Evolutionary conservation across 1,140 invertebrate species (phyloP), one percentile per base, ranked within the genome.

Genomic region (Paracyclopina nana): DNA sequence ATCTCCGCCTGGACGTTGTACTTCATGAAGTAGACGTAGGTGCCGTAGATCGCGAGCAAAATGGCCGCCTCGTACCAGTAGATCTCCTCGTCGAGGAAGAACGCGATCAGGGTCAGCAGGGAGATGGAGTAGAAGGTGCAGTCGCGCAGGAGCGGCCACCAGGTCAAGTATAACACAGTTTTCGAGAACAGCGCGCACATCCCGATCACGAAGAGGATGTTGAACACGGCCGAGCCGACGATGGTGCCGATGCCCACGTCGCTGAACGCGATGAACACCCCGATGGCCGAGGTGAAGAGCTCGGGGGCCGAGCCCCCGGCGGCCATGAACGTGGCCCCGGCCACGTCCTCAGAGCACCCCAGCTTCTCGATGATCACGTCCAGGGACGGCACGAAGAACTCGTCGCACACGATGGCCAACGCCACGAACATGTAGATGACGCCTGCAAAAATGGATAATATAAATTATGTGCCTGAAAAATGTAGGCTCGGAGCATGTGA

Each of bases 131-230:
- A 95, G 71, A 94, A 94, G 57, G 79, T 77, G 62, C 86, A 88
- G 70, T 94, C 87, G 59, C 87, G 79, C 67, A 94, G 91, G 46
- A 95, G 70, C 50, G 87, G 87, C 87, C 84, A 90, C 83, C 84
- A 88, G 53, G 84, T 88, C 48, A 88, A 70, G 48, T 78, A 73
- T 16, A 86, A 72, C 51, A 28, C 78, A 41, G 80, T 83, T 60
- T 78, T 78, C 56, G 82, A 85, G 68, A 88, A 88, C 54, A 91
- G 71, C 57, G 84, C 85, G 71, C 85, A 90, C 76, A 87, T 84
- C 58, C 83, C 84, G 66, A 91, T 88, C 60, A 91, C 85, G 69
- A 91, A 90, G 38, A 91, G 71, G 58, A 91, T 88, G 68, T 92
- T 92, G 68, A 91, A 91, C 16, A 91, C 85, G 48, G 86, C 86